These are phyloP conservation scores for Pollenia griseotomentosa DNA, from an alignment of 2,888 invertebrate genomes.

Conservation along the genomic window DNA sequence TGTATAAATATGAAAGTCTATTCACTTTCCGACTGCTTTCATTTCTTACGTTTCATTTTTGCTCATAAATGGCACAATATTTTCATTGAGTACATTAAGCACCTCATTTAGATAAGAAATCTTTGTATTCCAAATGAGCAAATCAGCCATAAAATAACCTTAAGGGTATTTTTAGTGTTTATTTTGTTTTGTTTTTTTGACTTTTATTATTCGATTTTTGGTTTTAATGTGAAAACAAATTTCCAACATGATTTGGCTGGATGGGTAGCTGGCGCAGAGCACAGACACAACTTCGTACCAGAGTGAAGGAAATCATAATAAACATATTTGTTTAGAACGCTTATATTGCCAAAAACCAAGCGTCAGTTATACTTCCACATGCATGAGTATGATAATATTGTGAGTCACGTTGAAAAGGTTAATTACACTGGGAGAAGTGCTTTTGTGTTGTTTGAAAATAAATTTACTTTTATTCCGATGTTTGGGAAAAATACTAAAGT, in stretches of 20 bases:
- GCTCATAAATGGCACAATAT: slow-evolving; percentile 17
- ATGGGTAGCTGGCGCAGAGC: not conserved
- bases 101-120: slow-evolving; percentile 72
- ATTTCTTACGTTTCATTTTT: slow-evolving; percentile 10
- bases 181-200: not conserved
- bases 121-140: slow-evolving; percentile 56
- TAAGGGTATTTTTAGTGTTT: slow-evolving; percentile 60
- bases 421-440: slow-evolving; percentile 5
- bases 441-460: not conserved
- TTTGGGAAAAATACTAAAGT: no score
- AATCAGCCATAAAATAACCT: slow-evolving; percentile 67
- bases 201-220: not conserved
- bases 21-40: not conserved
- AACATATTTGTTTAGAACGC: slow-evolving; percentile 43
- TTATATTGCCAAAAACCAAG: not conserved
- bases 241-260: slow-evolving; percentile 43
- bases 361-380: not conserved
- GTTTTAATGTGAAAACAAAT: slow-evolving; percentile 42
- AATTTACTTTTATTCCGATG: no score
- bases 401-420: not conserved
- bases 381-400: not conserved
- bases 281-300: not conserved
- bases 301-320: slow-evolving; percentile 38
- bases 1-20: slow-evolving; percentile 3
- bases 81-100: slow-evolving; percentile 67